Conservation (phyloP, 2,888 invertebrate species). For the Eilema griseolum region DNA sequence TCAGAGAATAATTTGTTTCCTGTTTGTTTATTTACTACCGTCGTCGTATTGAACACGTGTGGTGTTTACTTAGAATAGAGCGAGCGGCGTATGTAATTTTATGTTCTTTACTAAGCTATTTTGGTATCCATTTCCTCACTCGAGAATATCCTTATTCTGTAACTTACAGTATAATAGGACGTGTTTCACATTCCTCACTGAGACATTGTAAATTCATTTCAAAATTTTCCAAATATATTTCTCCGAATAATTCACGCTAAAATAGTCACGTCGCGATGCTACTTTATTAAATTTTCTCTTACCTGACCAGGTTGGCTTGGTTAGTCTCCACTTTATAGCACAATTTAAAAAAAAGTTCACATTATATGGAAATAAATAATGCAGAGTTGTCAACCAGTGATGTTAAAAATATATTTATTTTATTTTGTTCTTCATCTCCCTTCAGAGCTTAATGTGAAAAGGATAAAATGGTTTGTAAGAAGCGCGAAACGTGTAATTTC, state of each 20-base stretch:
- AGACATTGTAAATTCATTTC: slow-evolving; percentile 59
- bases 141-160: slow-evolving; percentile 48
- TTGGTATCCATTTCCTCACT: slow-evolving; percentile 64
- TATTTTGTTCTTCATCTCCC: slow-evolving; percentile 34
- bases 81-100: slow-evolving; percentile 61
- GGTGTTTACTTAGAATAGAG: slow-evolving; percentile 60
- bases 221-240: slow-evolving; percentile 58
- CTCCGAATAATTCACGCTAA: slow-evolving; percentile 74
- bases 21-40: slow-evolving; percentile 50
- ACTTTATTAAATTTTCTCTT: slow-evolving; percentile 81
- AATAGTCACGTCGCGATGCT: slow-evolving; percentile 74
- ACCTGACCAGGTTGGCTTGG: slow-evolving; percentile 69
- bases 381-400: slow-evolving; percentile 66
- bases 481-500: slow-evolving; percentile 53
- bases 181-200: slow-evolving; percentile 39
- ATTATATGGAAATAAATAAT: slow-evolving; percentile 75
- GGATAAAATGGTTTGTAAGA: slow-evolving; percentile 55
- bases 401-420: slow-evolving; percentile 61
- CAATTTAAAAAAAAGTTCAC: slow-evolving; percentile 80
- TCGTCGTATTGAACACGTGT: slow-evolving; percentile 63
- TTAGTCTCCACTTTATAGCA: slow-evolving; percentile 77
- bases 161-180: slow-evolving; percentile 22
- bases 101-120: slow-evolving; percentile 69
- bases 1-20: slow-evolving; percentile 40
- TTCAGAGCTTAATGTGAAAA: slow-evolving; percentile 40